phyloP scores from a whole-genome alignment of 2,797 vertebrate species.

The Urophycis tenuis region DNA sequence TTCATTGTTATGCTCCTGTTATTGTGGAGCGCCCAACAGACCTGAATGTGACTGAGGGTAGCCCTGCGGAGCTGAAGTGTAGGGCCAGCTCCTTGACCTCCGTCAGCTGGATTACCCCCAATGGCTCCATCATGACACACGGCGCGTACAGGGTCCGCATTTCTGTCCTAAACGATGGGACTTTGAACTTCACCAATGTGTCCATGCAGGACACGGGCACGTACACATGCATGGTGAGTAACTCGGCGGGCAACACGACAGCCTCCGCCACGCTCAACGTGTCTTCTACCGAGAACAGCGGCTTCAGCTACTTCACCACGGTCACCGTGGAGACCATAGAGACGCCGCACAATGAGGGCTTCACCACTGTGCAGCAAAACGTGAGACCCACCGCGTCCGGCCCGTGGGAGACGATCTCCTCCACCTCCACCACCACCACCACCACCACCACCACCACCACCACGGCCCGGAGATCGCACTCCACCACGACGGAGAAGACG shows the following conservation, averaged over 20 bases:
- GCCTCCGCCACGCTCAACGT: conserved; percentile 96
- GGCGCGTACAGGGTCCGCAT: conserved; percentile 96
- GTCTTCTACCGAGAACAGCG: conserved; percentile 86
- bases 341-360: conserved; percentile 88
- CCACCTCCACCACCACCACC: conserved; percentile 82
- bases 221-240: conserved; percentile 99
- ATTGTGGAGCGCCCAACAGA: conserved; percentile 97
- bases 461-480: conserved; percentile 79
- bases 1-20: conserved; percentile 97
- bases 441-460: conserved; percentile 92
- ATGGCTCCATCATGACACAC: conserved; percentile 97
- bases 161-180: conserved; percentile 95
- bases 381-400: conserved; percentile 85
- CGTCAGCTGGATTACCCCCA: conserved; percentile 98
- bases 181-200: conserved; percentile 97
- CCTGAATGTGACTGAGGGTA: conserved; percentile 97
- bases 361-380: conserved; percentile 82
- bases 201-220: conserved; percentile 96
- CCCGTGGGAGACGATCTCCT: conserved; percentile 70
- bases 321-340: conserved; percentile 98
- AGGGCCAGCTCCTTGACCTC: conserved; percentile 93
- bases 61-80: conserved; percentile 95
- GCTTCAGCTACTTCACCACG: conserved; percentile 97
- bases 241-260: conserved; percentile 97
- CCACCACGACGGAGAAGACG: conserved; percentile 89